Percentiles rank a stretch among this genome's conserved stretches.
These are phyloP conservation scores for Ginglymostoma cirratum DNA, from an alignment of 2,113 vertebrate species.

Conservation along the genomic window DNA sequence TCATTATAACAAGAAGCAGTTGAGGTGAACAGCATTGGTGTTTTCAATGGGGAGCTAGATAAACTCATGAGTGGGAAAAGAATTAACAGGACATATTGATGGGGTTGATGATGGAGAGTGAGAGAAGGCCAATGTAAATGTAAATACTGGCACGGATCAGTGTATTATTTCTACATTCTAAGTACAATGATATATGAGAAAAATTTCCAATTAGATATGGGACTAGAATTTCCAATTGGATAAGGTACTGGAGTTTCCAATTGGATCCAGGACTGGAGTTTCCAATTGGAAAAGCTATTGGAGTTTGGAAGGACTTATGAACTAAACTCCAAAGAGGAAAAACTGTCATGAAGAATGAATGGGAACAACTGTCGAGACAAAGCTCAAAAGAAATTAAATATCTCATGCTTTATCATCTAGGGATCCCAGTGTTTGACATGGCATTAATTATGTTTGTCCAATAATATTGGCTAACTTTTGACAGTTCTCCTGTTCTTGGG, in stretches of 20 bases:
- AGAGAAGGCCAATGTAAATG: background rate
- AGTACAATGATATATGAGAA: background rate
- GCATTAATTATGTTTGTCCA: background rate
- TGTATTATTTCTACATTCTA: background rate
- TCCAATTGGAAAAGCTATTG: background rate
- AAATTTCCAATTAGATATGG: background rate
- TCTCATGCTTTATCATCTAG: background rate
- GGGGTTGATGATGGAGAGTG: no score
- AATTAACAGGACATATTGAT: no score
- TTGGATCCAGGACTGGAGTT: no score
- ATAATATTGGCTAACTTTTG: background rate
- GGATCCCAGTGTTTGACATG: background rate
- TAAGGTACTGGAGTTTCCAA: background rate
- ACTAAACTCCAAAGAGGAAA: background rate
- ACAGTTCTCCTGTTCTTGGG: background rate
- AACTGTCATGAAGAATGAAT: background rate
- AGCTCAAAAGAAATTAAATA: background rate
- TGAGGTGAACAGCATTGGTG: no score
- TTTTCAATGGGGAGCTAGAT: no score
- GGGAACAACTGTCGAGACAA: background rate
- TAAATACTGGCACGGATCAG: background rate
- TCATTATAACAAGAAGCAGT: no score
- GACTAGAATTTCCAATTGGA: background rate
- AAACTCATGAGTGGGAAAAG: no score
- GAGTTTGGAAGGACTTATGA: background rate